These are phyloP conservation scores for Isoperla grammatica DNA, from an alignment of 2,888 invertebrate species.

Conservation along the genomic window DNA sequence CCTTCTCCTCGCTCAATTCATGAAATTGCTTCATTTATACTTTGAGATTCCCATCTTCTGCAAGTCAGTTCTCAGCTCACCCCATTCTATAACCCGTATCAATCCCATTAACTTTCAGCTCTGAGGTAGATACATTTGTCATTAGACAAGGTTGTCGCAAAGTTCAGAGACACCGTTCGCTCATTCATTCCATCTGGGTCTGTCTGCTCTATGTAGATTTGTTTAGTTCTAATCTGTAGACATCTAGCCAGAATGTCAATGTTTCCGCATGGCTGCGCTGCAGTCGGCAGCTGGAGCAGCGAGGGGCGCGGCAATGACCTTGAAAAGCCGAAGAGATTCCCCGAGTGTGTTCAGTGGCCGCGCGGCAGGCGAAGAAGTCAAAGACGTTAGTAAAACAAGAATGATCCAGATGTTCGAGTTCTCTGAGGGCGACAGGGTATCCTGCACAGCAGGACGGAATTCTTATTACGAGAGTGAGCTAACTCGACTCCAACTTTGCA, in stretches of 20 bases:
- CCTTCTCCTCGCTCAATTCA: conserved; percentile 11
- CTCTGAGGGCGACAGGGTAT: not conserved
- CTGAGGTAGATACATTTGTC: no score
- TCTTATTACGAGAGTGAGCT: conserved; percentile 19
- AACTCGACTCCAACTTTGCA: conserved; percentile 20
- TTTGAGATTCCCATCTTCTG: conserved; percentile 7
- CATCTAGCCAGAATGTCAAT: not conserved
- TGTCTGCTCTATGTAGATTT: conserved; percentile 8
- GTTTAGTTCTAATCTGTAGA: conserved; percentile 11
- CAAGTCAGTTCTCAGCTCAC: conserved; percentile 6
- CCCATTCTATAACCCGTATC: not conserved
- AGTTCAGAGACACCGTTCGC: not conserved
- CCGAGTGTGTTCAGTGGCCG: no score
- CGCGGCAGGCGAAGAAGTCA: no score
- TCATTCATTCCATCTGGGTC: conserved; percentile 16
- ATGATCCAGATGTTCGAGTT: not conserved
- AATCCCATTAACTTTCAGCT: no score
- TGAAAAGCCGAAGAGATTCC: no score
- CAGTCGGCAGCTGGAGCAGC: no score
- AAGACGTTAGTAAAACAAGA: no score
- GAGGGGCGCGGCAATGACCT: no score
- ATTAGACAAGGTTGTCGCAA: no score
- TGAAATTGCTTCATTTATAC: conserved; percentile 15
- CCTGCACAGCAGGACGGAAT: not conserved
- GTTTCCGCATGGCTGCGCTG: no score